Conservation (phyloP, 2,888 invertebrate genomes). For the Tetragonisca angustula region DNA sequence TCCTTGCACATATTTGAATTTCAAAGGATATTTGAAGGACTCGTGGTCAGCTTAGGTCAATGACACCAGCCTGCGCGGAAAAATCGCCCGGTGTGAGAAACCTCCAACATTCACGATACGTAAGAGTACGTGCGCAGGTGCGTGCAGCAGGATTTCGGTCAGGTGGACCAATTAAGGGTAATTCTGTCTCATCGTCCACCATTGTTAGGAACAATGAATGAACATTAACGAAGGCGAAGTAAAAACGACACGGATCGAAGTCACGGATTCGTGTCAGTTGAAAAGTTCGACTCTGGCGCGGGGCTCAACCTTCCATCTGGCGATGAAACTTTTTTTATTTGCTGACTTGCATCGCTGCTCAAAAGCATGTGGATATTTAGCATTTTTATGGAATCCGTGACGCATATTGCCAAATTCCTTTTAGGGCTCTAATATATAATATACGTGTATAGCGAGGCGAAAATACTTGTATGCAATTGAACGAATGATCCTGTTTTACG, state of each 20-base stretch:
- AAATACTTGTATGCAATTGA: too few relatives aligned
- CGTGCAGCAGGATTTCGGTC: conserved; percentile 27
- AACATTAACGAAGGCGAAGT: neutral
- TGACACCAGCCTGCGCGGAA: neutral
- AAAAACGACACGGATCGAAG: neutral
- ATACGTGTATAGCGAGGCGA: too few relatives aligned
- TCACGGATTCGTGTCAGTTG: too few relatives aligned
- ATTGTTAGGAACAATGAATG: neutral
- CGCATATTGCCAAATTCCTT: too few relatives aligned
- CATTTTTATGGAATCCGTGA: too few relatives aligned
- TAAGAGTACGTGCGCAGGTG: neutral
- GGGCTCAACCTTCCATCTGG: neutral
- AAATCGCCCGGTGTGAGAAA: neutral
- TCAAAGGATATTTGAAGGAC: too few relatives aligned
- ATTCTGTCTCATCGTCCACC: conserved; percentile 6
- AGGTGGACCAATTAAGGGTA: conserved; percentile 18
- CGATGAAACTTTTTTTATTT: neutral
- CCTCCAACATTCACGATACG: neutral
- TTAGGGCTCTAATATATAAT: too few relatives aligned
- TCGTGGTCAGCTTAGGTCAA: neutral
- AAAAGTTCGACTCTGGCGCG: neutral
- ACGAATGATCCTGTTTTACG: too few relatives aligned
- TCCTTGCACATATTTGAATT: neutral
- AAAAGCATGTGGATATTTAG: too few relatives aligned
- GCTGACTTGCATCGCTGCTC: neutral